These are phyloP conservation scores for Plemyria rubiginata DNA, from an alignment of 2,888 invertebrate species.

Conservation along the genomic window DNA sequence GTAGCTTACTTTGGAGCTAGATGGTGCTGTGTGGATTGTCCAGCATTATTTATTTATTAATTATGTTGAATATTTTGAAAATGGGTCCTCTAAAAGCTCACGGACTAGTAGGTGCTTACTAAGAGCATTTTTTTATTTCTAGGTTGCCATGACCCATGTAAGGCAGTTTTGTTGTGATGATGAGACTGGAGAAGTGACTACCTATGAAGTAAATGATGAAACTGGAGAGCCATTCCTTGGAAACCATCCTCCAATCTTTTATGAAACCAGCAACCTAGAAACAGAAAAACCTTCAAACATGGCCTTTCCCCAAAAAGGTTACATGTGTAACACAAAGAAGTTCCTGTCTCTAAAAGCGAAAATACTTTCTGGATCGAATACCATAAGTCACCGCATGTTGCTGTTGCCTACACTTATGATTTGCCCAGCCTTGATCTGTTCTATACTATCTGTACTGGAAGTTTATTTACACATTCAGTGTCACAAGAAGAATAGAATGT, in stretches of 20 bases:
- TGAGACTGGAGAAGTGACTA: conserved; percentile 82
- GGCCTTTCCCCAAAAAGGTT: conserved; percentile 60
- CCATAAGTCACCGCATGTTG: conserved; percentile 78
- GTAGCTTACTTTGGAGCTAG: too few species aligned
- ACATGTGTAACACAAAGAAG: conserved; percentile 63
- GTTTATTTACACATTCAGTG: conserved; percentile 87
- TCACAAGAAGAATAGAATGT: conserved; percentile 87
- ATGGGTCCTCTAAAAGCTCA: too few species aligned
- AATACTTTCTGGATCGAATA: conserved; percentile 70
- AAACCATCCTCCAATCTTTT: conserved; percentile 24
- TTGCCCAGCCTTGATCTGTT: conserved; percentile 81
- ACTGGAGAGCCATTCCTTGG: conserved; percentile 75
- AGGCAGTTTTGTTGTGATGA: conserved; percentile 68
- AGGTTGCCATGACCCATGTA: conserved; percentile 44
- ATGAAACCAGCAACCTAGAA: conserved; percentile 19
- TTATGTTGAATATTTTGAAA: too few species aligned
- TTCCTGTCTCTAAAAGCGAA: conserved; percentile 66
- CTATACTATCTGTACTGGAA: conserved; percentile 84
- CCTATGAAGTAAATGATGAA: conserved; percentile 74
- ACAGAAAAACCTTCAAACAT: conserved; percentile 15
- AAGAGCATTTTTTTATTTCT: background rate
- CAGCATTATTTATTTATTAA: too few species aligned
- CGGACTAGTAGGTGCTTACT: too few species aligned
- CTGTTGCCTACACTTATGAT: conserved; percentile 86
- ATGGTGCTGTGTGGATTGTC: too few species aligned